Percentiles rank a stretch among this genome's conserved stretches.
Evolutionary conservation across 2,888 invertebrate species (phyloP).

Genomic region (Cactoblastis cactorum): DNA sequence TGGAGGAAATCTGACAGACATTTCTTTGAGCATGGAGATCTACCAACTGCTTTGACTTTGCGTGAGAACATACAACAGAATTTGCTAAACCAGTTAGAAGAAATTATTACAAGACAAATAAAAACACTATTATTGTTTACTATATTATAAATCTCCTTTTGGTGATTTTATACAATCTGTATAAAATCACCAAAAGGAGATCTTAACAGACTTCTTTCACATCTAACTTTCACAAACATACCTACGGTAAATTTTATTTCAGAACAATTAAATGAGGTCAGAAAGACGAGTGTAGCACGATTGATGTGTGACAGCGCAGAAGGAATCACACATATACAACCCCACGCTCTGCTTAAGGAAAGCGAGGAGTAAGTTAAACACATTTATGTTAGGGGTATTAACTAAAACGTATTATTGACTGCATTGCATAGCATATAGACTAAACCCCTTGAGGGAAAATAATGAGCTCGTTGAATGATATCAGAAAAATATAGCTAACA

Average conservation of each 20-base stretch:
- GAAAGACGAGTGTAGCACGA: constrained; percentile 83
- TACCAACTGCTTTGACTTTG: constrained; percentile 30
- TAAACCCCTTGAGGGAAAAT: too few relatives aligned
- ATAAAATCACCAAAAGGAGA: too few relatives aligned
- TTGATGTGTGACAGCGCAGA: constrained; percentile 86
- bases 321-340: constrained; percentile 72
- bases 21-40: constrained; percentile 40
- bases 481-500: too few relatives aligned
- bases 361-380: constrained; percentile 23
- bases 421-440: too few relatives aligned
- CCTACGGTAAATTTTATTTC: background rate
- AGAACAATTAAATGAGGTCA: constrained; percentile 71
- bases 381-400: background rate
- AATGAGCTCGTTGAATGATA: too few relatives aligned
- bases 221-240: too few relatives aligned
- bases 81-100: too few relatives aligned
- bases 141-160: too few relatives aligned
- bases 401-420: background rate
- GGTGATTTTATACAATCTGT: too few relatives aligned
- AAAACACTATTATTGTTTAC: too few relatives aligned
- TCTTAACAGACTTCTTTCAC: too few relatives aligned
- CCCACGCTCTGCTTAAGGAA: constrained; percentile 26
- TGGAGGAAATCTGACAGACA: constrained; percentile 36
- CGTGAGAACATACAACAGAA: constrained; percentile 22
- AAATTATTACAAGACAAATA: too few relatives aligned